A percentile compares a stretch with the other conserved stretches of the same genome.
Conservation (phyloP, 2,113 vertebrate genomes). For the Sarotherodon lohbergeri region DNA sequence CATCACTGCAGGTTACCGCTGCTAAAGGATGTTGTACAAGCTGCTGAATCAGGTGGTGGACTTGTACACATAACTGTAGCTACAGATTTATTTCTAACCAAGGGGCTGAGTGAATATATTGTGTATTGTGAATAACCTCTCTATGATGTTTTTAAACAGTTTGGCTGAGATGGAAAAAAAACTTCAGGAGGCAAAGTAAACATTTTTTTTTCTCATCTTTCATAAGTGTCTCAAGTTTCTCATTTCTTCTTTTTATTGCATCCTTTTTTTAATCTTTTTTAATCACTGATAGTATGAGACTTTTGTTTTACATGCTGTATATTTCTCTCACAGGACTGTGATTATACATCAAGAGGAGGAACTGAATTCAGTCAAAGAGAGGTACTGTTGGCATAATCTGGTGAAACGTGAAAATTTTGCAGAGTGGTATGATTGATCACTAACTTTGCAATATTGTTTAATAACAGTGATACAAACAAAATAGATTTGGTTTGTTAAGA, state of each 20-base stretch:
- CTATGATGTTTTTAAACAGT: not conserved
- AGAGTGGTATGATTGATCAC: not conserved
- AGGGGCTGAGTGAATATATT: not conserved
- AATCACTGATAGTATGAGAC: no score
- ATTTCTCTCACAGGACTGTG: not conserved
- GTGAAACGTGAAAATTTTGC: not conserved
- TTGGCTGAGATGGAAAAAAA: rapidly evolving
- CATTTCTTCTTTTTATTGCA: not conserved
- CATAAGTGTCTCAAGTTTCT: rapidly evolving
- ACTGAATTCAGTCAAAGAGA: not conserved
- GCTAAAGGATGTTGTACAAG: not conserved
- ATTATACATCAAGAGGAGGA: rapidly evolving
- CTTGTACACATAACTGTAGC: not conserved
- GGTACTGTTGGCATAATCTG: not conserved
- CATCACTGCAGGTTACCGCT: not conserved
- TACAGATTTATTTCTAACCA: not conserved
- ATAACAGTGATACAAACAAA: not conserved
- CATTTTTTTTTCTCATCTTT: not conserved
- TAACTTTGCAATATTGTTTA: not conserved
- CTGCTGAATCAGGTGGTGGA: not conserved
- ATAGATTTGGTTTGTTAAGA: not conserved
- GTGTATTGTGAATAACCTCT: not conserved
- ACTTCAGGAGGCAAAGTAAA: not conserved
- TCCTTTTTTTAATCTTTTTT: not conserved
- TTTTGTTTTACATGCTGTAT: not conserved